Evolutionary conservation across 2,888 invertebrate genomes (phyloP), one percentile per base, ranked within the genome.

Genomic region (Apotomis betuletana): DNA sequence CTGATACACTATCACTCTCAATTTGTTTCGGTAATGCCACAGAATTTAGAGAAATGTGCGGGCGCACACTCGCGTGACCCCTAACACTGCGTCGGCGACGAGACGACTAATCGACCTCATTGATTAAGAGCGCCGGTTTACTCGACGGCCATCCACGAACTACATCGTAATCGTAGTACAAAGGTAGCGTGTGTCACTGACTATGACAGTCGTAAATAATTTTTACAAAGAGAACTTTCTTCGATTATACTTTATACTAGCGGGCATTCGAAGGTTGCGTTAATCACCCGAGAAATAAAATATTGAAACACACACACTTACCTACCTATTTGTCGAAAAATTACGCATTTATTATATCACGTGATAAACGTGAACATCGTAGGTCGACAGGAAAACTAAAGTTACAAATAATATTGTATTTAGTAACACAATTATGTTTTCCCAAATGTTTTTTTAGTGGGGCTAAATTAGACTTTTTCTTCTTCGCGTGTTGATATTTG

Each of bases 41-140:
- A 61, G 10, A 13, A 67, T 51, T 55, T 13, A 51, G 41, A 57
- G 41, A 71, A 70, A 73, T 69, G 77, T 75, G 77, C 80, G 79
- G 70, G 73, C 58, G 73, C 79, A 65, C 77, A 77, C 77, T 79
- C 75, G 57, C 67, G 76, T 80, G 85, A 81, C 85, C 85, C 83
- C 81, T 78, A 78, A 77, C 77, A 77, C 76, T 76, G 77, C 79
- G 77, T 79, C 62, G 60, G 54, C 78, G 75, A 73, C 74, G 75
- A 75, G 75, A 73, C 74, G 75, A 75, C 75, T 81, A 81, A 82
- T 80, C 78, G 76, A 76, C 74, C 74, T 78, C 76, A 81, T 83
- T 84, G 82, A 77, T 77, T 79, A 80, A 81, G 78, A 76, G 76
- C 74, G 70, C 55, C 76, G 74, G 71, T 54, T 70, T 70, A 70